phyloP scores from a whole-genome alignment of 2,113 vertebrate genomes.

The Mesocricetus auratus region DNA sequence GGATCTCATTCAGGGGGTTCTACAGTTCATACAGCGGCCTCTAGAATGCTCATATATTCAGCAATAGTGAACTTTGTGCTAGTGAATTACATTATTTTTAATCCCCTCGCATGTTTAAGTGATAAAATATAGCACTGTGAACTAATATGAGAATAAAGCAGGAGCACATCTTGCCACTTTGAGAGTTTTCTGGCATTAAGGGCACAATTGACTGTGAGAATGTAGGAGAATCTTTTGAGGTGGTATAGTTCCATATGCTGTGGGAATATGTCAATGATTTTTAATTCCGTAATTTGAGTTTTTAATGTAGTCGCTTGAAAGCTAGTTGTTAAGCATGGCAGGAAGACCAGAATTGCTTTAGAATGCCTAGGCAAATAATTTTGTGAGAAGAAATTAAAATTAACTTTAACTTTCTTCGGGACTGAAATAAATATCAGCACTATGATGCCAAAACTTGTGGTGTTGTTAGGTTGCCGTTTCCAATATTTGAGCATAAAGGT shows the following conservation, averaged over 20 bases:
- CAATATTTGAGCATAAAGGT: slow-evolving; percentile 80
- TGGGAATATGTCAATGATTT: slow-evolving; percentile 82
- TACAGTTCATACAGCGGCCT: neutral
- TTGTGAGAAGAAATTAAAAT: slow-evolving; percentile 81
- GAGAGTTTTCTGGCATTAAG: slow-evolving; percentile 81
- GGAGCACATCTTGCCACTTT: slow-evolving; percentile 68
- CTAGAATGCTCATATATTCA: slow-evolving; percentile 52
- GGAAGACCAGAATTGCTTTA: slow-evolving; percentile 73
- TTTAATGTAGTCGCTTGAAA: slow-evolving; percentile 83
- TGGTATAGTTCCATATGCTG: slow-evolving; percentile 82
- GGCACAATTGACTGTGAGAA: slow-evolving; percentile 78
- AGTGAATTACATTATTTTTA: slow-evolving; percentile 65
- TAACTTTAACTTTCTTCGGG: slow-evolving; percentile 79
- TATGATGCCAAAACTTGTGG: slow-evolving; percentile 69
- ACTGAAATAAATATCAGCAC: slow-evolving; percentile 77
- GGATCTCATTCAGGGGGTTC: neutral
- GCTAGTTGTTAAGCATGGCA: slow-evolving; percentile 82
- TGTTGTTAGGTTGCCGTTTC: slow-evolving; percentile 67
- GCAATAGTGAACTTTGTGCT: slow-evolving; percentile 58
- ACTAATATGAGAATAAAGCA: slow-evolving; percentile 69
- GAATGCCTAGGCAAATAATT: slow-evolving; percentile 79
- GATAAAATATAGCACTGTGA: slow-evolving; percentile 66
- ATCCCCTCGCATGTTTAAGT: slow-evolving; percentile 56
- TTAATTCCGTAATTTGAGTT: slow-evolving; percentile 78
- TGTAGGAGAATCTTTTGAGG: slow-evolving; percentile 80